Percentiles rank a stretch among this genome's conserved stretches.
Conservation (phyloP, 2,888 invertebrate genomes). For the Eumerus sabulonum region DNA sequence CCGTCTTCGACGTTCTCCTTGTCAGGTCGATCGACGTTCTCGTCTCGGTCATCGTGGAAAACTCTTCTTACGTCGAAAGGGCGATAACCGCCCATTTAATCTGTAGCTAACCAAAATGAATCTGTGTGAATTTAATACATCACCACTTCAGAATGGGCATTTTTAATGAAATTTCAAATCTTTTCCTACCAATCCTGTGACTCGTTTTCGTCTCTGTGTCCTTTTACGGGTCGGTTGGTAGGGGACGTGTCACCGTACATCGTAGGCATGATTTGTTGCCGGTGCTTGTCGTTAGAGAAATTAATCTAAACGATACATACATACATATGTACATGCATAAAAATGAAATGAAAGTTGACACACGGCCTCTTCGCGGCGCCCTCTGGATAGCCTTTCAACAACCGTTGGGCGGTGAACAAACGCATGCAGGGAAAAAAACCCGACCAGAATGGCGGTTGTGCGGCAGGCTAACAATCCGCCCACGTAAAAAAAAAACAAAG, state of each 20-base stretch:
- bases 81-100: constrained; percentile 2
- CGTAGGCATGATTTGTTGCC: constrained; percentile 36
- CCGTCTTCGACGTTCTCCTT: too few species aligned
- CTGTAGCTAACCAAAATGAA: constrained; percentile 28
- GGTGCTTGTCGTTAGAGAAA: constrained; percentile 14
- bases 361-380: too few species aligned
- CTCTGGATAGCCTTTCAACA: too few species aligned
- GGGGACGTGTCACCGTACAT: constrained; percentile 36
- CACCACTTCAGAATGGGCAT: constrained; percentile 33
- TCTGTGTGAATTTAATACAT: constrained; percentile 18
- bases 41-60: background rate
- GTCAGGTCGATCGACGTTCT: background rate
- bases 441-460: too few species aligned
- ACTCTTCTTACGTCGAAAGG: background rate
- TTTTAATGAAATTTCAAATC: constrained; percentile 66
- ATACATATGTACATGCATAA: too few species aligned
- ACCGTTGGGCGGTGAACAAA: too few species aligned
- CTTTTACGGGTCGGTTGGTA: constrained; percentile 16
- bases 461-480: too few species aligned
- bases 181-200: constrained; percentile 21
- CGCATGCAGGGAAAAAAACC: too few species aligned
- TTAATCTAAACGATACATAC: constrained; percentile 54
- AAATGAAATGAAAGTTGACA: too few species aligned
- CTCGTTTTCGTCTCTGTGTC: constrained; percentile 19
- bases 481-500: too few species aligned